Evolutionary conservation across 2,113 vertebrate species (phyloP).

Genomic region (Nothocercus nigrocapillus): DNA sequence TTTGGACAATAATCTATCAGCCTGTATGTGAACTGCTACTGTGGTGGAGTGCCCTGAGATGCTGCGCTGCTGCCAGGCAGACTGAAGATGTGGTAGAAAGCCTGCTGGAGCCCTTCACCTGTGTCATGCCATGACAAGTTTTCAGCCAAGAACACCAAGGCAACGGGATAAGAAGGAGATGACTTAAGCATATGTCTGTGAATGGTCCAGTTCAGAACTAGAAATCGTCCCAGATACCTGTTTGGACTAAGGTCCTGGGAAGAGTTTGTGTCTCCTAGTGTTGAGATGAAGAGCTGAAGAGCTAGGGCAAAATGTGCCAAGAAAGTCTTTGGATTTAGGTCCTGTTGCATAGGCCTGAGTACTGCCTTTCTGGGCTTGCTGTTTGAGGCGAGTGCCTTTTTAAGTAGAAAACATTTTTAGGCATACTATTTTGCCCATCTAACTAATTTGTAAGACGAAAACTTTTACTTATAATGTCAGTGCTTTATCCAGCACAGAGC

Average conservation of each 20-base stretch:
- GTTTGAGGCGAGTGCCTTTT: background rate
- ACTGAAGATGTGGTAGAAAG: background rate
- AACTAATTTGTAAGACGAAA: conserved; percentile 5
- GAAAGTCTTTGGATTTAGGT: background rate
- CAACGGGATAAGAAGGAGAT: background rate
- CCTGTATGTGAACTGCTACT: background rate
- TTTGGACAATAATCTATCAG: background rate
- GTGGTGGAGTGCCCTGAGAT: background rate
- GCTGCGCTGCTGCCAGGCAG: background rate
- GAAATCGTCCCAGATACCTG: background rate
- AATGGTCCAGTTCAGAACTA: background rate
- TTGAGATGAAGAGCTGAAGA: background rate
- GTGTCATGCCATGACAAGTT: background rate
- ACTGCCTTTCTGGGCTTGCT: background rate
- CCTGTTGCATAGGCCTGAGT: background rate
- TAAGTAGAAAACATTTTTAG: background rate
- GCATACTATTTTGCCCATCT: background rate
- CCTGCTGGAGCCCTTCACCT: background rate
- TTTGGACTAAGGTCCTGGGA: background rate
- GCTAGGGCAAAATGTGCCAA: background rate
- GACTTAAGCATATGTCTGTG: background rate
- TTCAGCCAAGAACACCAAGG: background rate
- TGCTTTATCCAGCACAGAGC: background rate
- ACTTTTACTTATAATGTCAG: conserved; percentile 16
- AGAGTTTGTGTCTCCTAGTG: background rate